Percentiles rank a stretch among this genome's conserved stretches.
phyloP scores from a whole-genome alignment of 2,888 invertebrate species.

The Xanthostigma xanthostigma region DNA sequence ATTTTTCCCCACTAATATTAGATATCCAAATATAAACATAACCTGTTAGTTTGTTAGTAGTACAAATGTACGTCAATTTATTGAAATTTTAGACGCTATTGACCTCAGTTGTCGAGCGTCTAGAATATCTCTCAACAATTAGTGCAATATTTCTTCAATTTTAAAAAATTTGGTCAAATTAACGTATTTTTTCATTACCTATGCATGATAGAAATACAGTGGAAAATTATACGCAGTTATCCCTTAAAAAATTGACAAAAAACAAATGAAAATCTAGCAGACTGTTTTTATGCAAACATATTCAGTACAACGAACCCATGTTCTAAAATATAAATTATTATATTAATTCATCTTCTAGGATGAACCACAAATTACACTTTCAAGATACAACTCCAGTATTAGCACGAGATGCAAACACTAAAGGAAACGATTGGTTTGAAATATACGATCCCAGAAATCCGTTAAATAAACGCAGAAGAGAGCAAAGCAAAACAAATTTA shows the following conservation, averaged over 20 bases:
- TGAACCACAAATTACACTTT: slow-evolving; percentile 50
- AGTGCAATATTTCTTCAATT: no score
- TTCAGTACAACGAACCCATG: slow-evolving; percentile 8
- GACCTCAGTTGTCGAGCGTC: no score
- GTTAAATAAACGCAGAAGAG: slow-evolving; percentile 79
- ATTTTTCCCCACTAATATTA: no score
- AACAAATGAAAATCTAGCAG: no score
- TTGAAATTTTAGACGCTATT: no score
- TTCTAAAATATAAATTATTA: neutral
- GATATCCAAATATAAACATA: no score
- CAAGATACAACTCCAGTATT: slow-evolving; percentile 53
- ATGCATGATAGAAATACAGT: no score
- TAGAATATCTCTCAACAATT: no score
- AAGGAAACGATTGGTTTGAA: slow-evolving; percentile 91
- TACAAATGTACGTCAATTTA: neutral
- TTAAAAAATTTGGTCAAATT: no score
- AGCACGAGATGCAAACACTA: slow-evolving; percentile 86
- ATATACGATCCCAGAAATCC: slow-evolving; percentile 93
- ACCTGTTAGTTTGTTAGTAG: neutral
- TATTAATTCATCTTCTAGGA: slow-evolving; percentile 29
- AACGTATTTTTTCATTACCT: no score
- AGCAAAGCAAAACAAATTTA: slow-evolving; percentile 22
- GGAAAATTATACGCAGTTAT: no score
- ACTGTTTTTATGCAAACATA: neutral
- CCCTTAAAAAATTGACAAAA: no score